Evolutionary conservation across 1,140 invertebrate species (phyloP).

Genomic region (Zophobas atratus): DNA sequence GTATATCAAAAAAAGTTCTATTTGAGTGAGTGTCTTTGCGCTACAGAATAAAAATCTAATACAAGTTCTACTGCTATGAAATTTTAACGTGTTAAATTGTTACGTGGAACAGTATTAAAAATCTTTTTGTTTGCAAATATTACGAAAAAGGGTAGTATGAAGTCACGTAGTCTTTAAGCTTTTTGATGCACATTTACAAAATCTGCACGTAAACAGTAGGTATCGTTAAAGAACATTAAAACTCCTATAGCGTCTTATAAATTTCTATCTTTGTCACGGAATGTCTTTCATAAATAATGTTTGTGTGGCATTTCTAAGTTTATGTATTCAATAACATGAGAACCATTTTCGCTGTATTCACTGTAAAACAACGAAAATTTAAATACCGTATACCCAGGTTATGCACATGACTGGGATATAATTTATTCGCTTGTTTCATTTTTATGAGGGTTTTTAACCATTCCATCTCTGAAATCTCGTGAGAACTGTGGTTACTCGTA

Average conservation of each 20-base stretch:
- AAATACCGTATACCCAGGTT: background rate
- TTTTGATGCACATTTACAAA: background rate
- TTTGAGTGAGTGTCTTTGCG: background rate
- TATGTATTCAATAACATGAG: constrained; percentile 13
- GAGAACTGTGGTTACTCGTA: too few relatives aligned
- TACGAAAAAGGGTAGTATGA: too few relatives aligned
- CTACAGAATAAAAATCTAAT: too few relatives aligned
- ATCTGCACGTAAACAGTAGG: background rate
- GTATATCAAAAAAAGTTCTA: background rate
- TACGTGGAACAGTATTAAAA: too few relatives aligned
- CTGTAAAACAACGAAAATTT: background rate
- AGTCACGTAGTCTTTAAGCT: too few relatives aligned
- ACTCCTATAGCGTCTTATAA: background rate
- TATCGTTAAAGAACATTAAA: background rate
- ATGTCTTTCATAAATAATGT: background rate
- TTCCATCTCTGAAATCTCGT: too few relatives aligned
- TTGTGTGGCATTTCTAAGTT: constrained; percentile 16
- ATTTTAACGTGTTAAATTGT: background rate
- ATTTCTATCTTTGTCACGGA: background rate
- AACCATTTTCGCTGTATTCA: background rate
- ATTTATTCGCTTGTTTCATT: background rate
- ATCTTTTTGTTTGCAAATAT: too few relatives aligned
- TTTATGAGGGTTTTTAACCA: background rate
- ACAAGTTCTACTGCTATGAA: background rate
- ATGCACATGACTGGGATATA: background rate